Evolutionary conservation across 2,888 invertebrate genomes (phyloP).

Genomic region (Drosophila quinaria): DNA sequence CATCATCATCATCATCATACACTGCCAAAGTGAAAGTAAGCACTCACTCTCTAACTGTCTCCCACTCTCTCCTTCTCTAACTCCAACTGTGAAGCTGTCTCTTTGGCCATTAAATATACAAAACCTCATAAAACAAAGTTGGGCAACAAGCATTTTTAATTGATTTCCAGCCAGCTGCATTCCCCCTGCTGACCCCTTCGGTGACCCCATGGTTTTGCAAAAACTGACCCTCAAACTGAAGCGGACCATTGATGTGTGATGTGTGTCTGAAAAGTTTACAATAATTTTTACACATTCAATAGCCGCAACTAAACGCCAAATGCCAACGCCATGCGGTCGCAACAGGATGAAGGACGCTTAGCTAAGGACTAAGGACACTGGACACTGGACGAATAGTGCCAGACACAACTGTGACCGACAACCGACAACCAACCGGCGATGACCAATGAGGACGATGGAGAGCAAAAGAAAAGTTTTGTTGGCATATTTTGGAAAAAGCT

Average conservation of each 20-base stretch:
- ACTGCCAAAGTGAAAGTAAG: constrained; percentile 53
- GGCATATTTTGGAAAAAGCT: constrained; percentile 76
- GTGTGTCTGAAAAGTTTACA: constrained; percentile 82
- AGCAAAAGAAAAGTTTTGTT: constrained; percentile 66
- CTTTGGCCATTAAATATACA: constrained; percentile 59
- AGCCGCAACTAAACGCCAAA: constrained; percentile 81
- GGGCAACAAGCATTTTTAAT: constrained; percentile 76
- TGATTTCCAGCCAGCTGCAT: constrained; percentile 57
- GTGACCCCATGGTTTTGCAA: not conserved
- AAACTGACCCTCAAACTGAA: constrained; percentile 34
- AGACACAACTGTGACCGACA: constrained; percentile 77
- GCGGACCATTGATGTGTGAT: constrained; percentile 58
- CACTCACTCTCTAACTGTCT: constrained; percentile 4
- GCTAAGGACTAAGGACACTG: not conserved
- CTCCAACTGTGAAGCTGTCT: constrained; percentile 10
- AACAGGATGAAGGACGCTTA: constrained; percentile 23
- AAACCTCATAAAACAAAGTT: constrained; percentile 72
- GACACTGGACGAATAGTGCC: constrained; percentile 34
- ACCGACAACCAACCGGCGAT: constrained; percentile 53
- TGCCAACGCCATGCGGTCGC: constrained; percentile 63
- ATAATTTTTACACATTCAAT: constrained; percentile 80
- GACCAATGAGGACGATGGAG: constrained; percentile 64
- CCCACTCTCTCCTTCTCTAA: not conserved
- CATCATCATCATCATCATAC: constrained; percentile 9
- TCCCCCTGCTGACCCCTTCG: not conserved